Percentiles rank a stretch among this genome's conserved stretches.
phyloP scores from a whole-genome alignment of 2,113 vertebrate genomes.

The Lophochroa leadbeateri region DNA sequence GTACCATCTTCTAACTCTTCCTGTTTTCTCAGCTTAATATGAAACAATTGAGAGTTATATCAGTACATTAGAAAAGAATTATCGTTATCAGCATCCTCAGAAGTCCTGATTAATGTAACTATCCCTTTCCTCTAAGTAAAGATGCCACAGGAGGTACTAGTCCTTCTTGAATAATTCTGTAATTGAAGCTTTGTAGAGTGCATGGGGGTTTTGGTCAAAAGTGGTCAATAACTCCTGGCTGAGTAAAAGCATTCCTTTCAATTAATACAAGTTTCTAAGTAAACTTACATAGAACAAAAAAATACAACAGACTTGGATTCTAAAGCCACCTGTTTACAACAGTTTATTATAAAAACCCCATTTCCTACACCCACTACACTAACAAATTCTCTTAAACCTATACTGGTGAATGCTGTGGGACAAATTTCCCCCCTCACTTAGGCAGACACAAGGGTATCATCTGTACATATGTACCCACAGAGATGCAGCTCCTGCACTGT shows the following conservation, averaged over 20 bases:
- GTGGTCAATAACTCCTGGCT: constrained; percentile 46
- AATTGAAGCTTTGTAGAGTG: constrained; percentile 51
- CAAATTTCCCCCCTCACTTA: neutral
- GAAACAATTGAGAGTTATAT: constrained; percentile 76
- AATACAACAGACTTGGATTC: neutral
- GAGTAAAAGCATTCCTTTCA: constrained; percentile 62
- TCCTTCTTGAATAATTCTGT: constrained; percentile 47
- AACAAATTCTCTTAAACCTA: neutral
- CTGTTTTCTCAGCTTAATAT: constrained; percentile 68
- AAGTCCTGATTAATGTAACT: constrained; percentile 65
- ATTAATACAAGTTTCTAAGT: constrained; percentile 40
- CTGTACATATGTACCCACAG: neutral
- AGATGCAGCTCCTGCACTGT: neutral
- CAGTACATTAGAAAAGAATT: constrained; percentile 72
- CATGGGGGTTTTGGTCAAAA: constrained; percentile 25
- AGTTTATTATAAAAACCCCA: neutral
- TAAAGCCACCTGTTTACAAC: neutral
- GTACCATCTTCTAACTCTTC: constrained; percentile 62
- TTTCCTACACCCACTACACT: neutral
- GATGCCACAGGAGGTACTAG: constrained; percentile 1
- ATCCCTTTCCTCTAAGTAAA: constrained; percentile 43
- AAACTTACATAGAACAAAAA: constrained; percentile 12
- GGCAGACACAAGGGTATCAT: neutral
- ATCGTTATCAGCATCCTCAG: constrained; percentile 68
- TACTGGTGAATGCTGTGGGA: neutral